Conservation (phyloP, 2,113 vertebrate species). For the Salvator merianae region DNA sequence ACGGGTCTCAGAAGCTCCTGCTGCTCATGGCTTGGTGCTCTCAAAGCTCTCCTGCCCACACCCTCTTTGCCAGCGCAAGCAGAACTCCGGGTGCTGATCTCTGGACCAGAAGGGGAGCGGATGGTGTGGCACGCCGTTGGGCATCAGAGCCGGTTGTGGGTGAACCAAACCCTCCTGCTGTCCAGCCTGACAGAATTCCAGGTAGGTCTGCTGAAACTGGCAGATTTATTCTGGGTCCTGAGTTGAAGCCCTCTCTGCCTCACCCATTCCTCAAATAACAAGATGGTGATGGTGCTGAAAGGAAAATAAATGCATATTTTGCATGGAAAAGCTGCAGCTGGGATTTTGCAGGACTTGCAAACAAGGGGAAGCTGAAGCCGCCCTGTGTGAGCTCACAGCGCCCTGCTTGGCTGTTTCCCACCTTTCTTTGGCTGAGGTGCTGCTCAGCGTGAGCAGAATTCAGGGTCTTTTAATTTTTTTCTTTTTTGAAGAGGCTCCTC, state of each 20-base stretch:
- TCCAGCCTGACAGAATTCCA: conserved; percentile 65
- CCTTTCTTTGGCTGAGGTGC: no score
- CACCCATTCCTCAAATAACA: neutral
- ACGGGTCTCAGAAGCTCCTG: neutral
- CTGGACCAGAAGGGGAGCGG: conserved; percentile 2
- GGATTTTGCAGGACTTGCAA: no score
- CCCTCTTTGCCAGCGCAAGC: conserved; percentile 54
- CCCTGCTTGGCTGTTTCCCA: no score
- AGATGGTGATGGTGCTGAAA: neutral
- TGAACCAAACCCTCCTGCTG: conserved; percentile 24
- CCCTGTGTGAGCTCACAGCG: no score
- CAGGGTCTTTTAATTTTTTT: no score
- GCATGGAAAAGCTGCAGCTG: no score
- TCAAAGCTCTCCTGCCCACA: accelerated
- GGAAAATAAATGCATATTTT: neutral
- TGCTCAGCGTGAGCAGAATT: no score
- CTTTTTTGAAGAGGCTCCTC: no score
- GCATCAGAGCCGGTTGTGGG: conserved; percentile 62
- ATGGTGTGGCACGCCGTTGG: conserved; percentile 41
- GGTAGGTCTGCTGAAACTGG: conserved; percentile 40
- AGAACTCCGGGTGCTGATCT: conserved; percentile 65
- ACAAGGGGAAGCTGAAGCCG: no score
- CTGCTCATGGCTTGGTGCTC: neutral
- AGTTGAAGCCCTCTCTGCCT: no score
- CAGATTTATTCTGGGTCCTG: no score